Percentiles rank a stretch among this genome's conserved stretches.
Conservation (phyloP, 2,113 vertebrate genomes). For the Misgurnus anguillicaudatus region DNA sequence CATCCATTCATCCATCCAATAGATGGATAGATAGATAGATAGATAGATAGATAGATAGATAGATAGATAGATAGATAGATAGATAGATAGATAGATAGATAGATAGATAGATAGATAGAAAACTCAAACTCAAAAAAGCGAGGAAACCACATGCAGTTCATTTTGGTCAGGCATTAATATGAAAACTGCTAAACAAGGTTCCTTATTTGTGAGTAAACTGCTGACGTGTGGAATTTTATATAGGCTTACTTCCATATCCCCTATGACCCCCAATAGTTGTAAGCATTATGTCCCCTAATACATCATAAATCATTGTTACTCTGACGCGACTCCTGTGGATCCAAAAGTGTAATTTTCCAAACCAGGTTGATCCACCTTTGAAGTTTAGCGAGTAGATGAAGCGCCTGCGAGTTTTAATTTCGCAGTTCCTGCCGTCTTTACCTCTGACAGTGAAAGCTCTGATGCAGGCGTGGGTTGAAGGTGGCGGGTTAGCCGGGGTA, state of each 20-base stretch:
- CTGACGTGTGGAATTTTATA: slow-evolving; percentile 44
- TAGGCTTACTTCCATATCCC: background rate
- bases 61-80: too few relatives aligned
- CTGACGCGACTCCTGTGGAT: slow-evolving; percentile 32
- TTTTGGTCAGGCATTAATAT: too few relatives aligned
- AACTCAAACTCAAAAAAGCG: too few relatives aligned
- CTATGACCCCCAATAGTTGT: background rate
- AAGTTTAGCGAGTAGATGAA: slow-evolving; percentile 58
- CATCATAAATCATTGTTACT: slow-evolving; percentile 42
- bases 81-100: too few relatives aligned
- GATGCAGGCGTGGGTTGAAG: slow-evolving; percentile 26
- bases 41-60: too few relatives aligned
- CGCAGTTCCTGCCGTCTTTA: slow-evolving; percentile 59
- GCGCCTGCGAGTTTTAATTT: slow-evolving; percentile 65
- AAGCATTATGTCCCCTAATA: slow-evolving; percentile 12
- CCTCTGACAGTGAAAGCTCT: slow-evolving; percentile 48
- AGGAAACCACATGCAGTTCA: too few relatives aligned
- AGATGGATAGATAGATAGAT: too few relatives aligned
- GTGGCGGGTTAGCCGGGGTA: slow-evolving; percentile 40
- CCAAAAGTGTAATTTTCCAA: slow-evolving; percentile 33
- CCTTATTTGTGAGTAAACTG: background rate
- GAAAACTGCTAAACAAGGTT: too few relatives aligned
- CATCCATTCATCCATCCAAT: too few relatives aligned
- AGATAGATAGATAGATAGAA: too few relatives aligned
- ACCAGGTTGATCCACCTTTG: slow-evolving; percentile 59